phyloP scores from a whole-genome alignment of 2,797 vertebrate genomes.

The Girardinus metallicus region DNA sequence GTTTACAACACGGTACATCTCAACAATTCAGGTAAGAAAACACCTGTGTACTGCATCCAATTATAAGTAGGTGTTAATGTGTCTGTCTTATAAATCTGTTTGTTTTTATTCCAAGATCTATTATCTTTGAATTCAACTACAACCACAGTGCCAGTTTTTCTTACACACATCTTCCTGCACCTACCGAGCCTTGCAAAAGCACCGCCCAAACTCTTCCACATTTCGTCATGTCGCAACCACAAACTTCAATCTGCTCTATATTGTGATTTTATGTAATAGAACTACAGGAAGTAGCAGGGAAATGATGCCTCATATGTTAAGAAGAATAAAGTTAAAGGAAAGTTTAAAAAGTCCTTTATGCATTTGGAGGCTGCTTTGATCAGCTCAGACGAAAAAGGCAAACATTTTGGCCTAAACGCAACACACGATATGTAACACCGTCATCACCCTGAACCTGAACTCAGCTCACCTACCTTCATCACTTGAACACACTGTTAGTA shows the following conservation, averaged over 20 bases:
- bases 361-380: background rate
- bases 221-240: background rate
- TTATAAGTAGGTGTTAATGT: background rate
- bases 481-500: background rate
- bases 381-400: background rate
- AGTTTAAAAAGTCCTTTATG: background rate
- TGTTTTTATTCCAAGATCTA: background rate
- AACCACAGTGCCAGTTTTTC: conserved; percentile 12
- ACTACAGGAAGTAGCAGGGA: background rate
- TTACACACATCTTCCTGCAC: background rate
- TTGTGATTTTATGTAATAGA: background rate
- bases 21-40: conserved; percentile 14
- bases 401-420: no score
- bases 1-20: conserved; percentile 13
- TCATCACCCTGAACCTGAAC: no score
- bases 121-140: conserved; percentile 20
- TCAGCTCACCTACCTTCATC: no score
- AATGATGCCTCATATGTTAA: background rate
- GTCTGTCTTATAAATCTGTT: background rate
- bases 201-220: background rate
- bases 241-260: background rate
- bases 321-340: background rate
- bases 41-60: conserved; percentile 6
- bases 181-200: background rate
- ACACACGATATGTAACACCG: no score